Evolutionary conservation across 2,797 vertebrate species (phyloP).

Genomic region (Pteronotus mesoamericanus): DNA sequence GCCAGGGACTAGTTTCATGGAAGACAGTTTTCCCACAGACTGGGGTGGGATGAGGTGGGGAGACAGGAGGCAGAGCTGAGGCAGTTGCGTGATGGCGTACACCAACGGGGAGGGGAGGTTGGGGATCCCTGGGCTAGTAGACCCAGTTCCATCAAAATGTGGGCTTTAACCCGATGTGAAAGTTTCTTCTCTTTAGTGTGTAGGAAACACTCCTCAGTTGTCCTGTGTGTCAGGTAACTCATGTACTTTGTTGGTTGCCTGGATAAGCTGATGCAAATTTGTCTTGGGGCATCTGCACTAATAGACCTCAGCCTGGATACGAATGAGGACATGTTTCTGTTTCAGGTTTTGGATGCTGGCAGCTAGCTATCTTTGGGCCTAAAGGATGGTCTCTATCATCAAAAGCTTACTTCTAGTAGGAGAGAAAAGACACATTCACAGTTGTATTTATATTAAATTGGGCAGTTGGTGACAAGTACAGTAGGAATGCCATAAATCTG

Average conservation of each 20-base stretch:
- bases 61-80: no score
- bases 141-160: not conserved
- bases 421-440: not conserved
- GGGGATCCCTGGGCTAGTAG: not conserved
- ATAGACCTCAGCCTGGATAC: not conserved
- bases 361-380: not conserved
- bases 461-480: not conserved
- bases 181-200: not conserved
- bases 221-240: not conserved
- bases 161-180: not conserved
- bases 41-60: no score
- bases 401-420: not conserved
- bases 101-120: not conserved
- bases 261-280: not conserved
- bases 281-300: not conserved
- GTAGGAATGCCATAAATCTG: not conserved
- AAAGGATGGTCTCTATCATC: not conserved
- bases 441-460: not conserved
- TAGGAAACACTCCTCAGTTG: not conserved
- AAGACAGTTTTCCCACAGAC: no score
- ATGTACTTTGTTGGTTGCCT: not conserved
- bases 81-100: not conserved
- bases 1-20: no score
- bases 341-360: not conserved
- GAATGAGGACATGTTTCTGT: not conserved